Conservation (phyloP, 2,113 vertebrate species). For the Oriolus oriolus region DNA sequence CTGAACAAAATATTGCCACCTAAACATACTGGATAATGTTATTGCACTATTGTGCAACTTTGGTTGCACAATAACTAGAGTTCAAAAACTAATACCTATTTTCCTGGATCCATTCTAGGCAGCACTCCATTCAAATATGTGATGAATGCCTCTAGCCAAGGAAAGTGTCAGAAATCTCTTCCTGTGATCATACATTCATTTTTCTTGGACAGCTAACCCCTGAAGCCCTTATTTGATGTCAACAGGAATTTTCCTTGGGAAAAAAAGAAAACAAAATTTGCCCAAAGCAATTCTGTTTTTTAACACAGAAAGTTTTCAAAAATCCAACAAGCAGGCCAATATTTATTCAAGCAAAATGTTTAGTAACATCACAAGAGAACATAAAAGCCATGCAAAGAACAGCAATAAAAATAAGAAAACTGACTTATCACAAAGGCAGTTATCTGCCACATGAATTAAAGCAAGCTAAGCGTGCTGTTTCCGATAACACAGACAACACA, state of each 20-base stretch:
- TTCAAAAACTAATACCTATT: background rate
- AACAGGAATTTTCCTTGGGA: background rate
- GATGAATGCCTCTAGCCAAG: background rate
- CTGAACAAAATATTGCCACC: background rate
- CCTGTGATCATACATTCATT: background rate
- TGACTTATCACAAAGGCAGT: background rate
- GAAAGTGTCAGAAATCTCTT: slow-evolving; percentile 14
- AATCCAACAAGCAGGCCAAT: background rate
- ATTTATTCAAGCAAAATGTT: background rate
- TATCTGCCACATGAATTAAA: slow-evolving; percentile 13
- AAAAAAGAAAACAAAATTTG: background rate
- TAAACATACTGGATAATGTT: background rate
- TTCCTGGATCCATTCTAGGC: background rate
- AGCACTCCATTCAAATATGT: background rate
- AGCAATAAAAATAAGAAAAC: slow-evolving; percentile 9
- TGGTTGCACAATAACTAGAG: background rate
- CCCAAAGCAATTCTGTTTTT: background rate
- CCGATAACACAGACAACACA: background rate
- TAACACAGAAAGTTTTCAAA: background rate
- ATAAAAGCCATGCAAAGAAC: slow-evolving; percentile 3
- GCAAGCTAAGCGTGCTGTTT: background rate
- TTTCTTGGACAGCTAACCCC: background rate
- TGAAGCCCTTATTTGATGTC: background rate
- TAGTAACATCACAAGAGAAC: background rate
- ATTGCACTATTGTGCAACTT: no score